phyloP scores from a whole-genome alignment of 2,797 vertebrate species.

The Steatocranus sp. region DNA sequence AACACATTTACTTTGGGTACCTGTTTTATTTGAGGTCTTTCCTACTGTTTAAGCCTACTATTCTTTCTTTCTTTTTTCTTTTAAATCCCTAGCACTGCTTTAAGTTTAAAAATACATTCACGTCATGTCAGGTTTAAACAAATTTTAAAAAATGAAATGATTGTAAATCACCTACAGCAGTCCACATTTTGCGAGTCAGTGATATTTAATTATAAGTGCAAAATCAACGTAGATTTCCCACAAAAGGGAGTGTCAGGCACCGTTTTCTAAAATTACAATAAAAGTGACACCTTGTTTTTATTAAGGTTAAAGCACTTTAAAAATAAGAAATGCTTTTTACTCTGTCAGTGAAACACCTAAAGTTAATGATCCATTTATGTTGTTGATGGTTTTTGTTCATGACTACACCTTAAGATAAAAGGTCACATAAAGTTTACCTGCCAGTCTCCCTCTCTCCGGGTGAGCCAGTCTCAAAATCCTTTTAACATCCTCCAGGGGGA shows the following conservation, averaged over 20 bases:
- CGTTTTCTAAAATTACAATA: background rate
- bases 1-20: background rate
- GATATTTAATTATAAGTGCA: background rate
- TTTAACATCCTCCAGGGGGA: constrained; percentile 70
- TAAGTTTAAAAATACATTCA: background rate
- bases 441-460: constrained; percentile 83
- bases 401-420: background rate
- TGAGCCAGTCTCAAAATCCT: constrained; percentile 79
- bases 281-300: background rate
- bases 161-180: background rate
- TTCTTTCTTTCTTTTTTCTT: background rate
- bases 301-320: background rate
- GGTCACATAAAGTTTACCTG: constrained; percentile 71
- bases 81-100: background rate
- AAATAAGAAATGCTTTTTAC: background rate
- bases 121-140: background rate
- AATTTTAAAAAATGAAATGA: fast-evolving
- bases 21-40: background rate
- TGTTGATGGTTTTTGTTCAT: background rate
- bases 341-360: background rate
- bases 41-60: background rate
- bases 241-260: background rate
- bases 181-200: background rate
- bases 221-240: background rate
- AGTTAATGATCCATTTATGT: background rate